A percentile compares a stretch with the other conserved stretches of the same genome.
phyloP scores from a whole-genome alignment of 2,113 vertebrate species.

The Triplophysa dalaica region DNA sequence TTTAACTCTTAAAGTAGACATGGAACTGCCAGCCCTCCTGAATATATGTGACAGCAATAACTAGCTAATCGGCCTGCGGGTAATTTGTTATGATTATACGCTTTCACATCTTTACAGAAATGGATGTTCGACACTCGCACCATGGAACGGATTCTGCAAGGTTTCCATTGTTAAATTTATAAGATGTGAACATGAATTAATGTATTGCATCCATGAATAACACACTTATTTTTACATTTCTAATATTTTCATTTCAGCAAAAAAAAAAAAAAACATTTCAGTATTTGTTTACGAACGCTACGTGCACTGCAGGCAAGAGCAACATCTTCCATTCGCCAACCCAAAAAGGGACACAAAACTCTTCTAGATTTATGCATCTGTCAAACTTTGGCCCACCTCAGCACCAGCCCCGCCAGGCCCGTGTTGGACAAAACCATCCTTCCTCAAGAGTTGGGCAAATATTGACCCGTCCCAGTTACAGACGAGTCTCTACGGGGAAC shows the following conservation, averaged over 20 bases:
- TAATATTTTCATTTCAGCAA: no score
- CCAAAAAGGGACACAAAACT: not conserved
- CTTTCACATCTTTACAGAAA: not conserved
- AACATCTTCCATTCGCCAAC: not conserved
- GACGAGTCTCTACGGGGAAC: not conserved
- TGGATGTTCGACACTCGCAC: not conserved
- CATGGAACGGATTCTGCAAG: not conserved
- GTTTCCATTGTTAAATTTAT: no score
- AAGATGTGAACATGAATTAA: no score
- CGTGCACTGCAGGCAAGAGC: no score
- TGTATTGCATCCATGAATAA: no score
- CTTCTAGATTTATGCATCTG: not conserved
- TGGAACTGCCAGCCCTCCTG: conserved; percentile 8
- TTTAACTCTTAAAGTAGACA: conserved; percentile 32
- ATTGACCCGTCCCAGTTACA: conserved; percentile 14
- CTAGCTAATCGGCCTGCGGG: conserved; percentile 7
- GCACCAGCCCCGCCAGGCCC: not conserved
- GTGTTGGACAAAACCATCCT: not conserved
- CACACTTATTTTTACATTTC: no score
- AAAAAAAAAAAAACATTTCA: no score
- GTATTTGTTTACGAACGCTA: no score
- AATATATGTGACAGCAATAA: conserved; percentile 23
- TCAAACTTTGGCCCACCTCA: conserved; percentile 8
- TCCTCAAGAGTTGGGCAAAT: conserved; percentile 19
- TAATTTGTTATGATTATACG: conserved; percentile 24